Evolutionary conservation across 2,113 vertebrate genomes (phyloP).

Genomic region (Podiceps cristatus): DNA sequence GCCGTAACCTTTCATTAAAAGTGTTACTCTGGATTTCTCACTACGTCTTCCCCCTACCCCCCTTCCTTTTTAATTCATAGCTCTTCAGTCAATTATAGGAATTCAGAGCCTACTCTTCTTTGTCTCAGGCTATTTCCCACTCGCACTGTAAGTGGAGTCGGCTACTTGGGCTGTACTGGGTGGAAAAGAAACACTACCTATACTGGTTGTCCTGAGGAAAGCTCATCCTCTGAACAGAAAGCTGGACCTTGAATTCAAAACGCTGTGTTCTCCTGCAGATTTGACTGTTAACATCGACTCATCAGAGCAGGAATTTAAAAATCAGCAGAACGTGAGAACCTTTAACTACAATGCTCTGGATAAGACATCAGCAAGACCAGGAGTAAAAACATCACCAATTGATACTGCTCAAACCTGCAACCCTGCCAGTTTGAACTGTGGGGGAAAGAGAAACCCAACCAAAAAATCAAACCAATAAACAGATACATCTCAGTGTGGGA

Average conservation of each 20-base stretch:
- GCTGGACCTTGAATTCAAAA: background rate
- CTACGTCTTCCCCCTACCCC: rapidly evolving
- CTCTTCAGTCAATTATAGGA: background rate
- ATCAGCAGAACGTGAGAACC: background rate
- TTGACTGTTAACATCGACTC: background rate
- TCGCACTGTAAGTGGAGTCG: background rate
- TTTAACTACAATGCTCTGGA: background rate
- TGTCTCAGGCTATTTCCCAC: background rate
- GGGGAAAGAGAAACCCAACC: background rate
- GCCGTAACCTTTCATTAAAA: background rate
- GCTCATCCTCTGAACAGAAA: background rate
- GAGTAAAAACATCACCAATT: background rate
- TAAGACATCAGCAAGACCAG: background rate
- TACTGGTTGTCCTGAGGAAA: background rate
- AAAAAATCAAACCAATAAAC: background rate
- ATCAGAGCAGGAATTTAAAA: background rate
- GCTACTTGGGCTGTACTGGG: background rate
- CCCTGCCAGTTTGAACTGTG: background rate
- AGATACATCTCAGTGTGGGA: background rate
- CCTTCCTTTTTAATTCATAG: background rate
- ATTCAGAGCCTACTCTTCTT: background rate
- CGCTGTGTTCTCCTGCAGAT: background rate
- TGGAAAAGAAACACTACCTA: background rate
- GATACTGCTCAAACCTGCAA: background rate
- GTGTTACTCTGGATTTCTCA: background rate